phyloP scores from a whole-genome alignment of 1,140 invertebrate species.

The Alviniconcha marisindica region DNA sequence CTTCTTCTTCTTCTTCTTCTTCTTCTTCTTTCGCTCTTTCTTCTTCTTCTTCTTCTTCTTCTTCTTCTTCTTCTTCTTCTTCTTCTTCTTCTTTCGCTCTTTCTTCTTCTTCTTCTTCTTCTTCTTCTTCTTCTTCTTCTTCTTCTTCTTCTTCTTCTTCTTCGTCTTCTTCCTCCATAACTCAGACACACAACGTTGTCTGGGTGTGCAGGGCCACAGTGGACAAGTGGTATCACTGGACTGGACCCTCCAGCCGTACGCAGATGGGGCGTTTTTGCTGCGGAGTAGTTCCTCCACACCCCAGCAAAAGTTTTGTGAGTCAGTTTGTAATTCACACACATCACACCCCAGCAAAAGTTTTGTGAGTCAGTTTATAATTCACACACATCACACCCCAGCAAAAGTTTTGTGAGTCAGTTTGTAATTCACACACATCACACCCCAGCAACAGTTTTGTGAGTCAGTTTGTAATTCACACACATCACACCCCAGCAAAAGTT shows the following conservation, averaged over 20 bases:
- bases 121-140: not conserved
- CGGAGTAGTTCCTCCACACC: constrained; percentile 19
- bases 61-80: not conserved
- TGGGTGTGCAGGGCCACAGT: constrained; percentile 46
- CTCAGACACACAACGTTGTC: not conserved
- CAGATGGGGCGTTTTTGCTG: constrained; percentile 41
- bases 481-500: too few species aligned
- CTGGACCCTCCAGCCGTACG: constrained; percentile 46
- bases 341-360: too few species aligned
- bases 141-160: not conserved
- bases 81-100: constrained; percentile 5
- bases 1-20: too few species aligned
- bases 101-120: constrained; percentile 1
- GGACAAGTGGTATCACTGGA: constrained; percentile 49
- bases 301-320: constrained; percentile 29
- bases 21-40: too few species aligned
- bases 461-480: too few species aligned
- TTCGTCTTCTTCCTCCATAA: not conserved
- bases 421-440: not conserved
- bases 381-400: too few species aligned
- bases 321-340: too few species aligned
- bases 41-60: too few species aligned
- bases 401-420: too few species aligned
- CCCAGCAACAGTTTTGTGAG: too few species aligned
- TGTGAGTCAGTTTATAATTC: too few species aligned